These are phyloP conservation scores for Rousettus leschenaultii DNA, from an alignment of 2,113 vertebrate genomes.

Conservation along the genomic window DNA sequence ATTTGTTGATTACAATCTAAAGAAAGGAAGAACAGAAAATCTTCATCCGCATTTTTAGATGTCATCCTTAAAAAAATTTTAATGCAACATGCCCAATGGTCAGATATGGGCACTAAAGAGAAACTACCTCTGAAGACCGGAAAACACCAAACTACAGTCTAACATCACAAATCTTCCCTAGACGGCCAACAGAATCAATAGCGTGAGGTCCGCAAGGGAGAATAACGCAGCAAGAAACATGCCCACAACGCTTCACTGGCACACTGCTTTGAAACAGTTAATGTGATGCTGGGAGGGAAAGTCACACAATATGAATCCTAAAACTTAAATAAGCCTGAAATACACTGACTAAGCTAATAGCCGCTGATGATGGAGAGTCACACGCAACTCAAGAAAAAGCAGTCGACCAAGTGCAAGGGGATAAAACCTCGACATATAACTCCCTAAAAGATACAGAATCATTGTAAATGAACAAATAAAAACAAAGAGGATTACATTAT, in stretches of 20 bases:
- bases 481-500: background rate
- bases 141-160: background rate
- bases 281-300: constrained; percentile 57
- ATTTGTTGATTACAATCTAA: background rate
- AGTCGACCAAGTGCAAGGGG: constrained; percentile 14
- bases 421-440: constrained; percentile 3
- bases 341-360: constrained; percentile 54
- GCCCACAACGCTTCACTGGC: background rate
- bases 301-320: constrained; percentile 66
- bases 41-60: accelerated
- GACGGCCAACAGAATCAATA: constrained; percentile 58
- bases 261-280: constrained; percentile 59
- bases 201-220: constrained; percentile 3
- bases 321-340: constrained; percentile 59
- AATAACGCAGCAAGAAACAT: constrained; percentile 25
- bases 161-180: constrained; percentile 4
- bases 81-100: background rate
- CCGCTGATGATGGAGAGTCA: constrained; percentile 46
- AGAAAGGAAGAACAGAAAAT: background rate
- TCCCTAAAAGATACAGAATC: background rate
- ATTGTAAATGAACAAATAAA: background rate
- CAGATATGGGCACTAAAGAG: background rate
- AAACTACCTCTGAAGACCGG: background rate
- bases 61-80: background rate
- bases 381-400: constrained; percentile 34